Percentiles rank a stretch among this genome's conserved stretches.
Conservation (phyloP, 2,888 invertebrate genomes). For the Ichneumoninae sp. region DNA sequence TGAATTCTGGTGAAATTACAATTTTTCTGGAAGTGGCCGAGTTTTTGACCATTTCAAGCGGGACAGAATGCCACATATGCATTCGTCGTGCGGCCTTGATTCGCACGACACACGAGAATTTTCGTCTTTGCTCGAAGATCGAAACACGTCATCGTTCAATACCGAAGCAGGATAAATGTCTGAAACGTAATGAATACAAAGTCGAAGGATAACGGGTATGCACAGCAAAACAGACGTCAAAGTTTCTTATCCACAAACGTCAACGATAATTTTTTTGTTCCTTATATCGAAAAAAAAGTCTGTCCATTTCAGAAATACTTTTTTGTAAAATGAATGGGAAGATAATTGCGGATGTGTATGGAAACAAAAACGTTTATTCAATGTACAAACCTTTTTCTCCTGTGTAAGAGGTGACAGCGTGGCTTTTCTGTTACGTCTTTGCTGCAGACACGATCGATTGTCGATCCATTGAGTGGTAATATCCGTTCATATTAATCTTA, state of each 20-base stretch:
- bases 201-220: slow-evolving; percentile 40
- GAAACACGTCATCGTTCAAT: background rate
- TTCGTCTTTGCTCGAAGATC: background rate
- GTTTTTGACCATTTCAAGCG: background rate
- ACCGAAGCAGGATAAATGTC: slow-evolving; percentile 18
- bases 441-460: background rate
- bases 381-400: too few species aligned
- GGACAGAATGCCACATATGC: background rate
- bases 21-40: background rate
- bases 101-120: background rate
- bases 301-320: too few species aligned
- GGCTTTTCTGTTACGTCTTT: background rate
- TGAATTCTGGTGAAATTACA: background rate
- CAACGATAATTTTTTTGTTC: background rate
- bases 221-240: background rate
- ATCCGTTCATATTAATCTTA: background rate
- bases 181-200: slow-evolving; percentile 19
- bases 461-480: background rate
- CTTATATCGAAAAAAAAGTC: background rate
- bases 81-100: background rate
- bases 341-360: too few species aligned
- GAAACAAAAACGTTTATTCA: too few species aligned
- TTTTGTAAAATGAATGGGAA: too few species aligned
- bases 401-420: background rate
- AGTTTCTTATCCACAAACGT: background rate